phyloP scores from a whole-genome alignment of 2,888 invertebrate species.

The Ormyrus nitidulus region DNA sequence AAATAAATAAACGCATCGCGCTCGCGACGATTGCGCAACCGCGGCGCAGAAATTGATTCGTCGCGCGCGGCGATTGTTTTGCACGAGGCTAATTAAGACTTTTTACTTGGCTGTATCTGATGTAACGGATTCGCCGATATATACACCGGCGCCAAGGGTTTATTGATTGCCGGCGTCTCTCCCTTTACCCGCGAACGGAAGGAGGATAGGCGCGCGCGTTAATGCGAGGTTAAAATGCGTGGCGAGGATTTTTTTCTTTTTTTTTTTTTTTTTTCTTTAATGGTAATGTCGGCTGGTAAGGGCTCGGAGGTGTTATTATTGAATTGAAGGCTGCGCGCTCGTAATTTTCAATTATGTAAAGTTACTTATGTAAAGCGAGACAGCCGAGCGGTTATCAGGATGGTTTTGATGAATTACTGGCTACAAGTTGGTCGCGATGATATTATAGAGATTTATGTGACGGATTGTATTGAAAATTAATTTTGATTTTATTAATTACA shows the following conservation, averaged over 20 bases:
- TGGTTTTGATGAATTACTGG: no score
- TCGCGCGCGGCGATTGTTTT: conserved; percentile 18
- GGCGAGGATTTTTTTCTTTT: neutral
- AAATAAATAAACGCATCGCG: no score
- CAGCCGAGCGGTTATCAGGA: no score
- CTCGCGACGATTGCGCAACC: conserved; percentile 1
- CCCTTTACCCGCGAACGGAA: neutral
- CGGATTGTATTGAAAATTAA: no score
- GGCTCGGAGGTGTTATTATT: no score
- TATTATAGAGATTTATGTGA: no score
- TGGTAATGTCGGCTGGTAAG: no score
- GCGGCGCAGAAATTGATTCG: conserved; percentile 13
- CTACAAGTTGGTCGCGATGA: no score
- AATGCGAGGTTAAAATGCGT: neutral
- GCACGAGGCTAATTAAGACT: conserved; percentile 19
- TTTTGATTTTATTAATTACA: no score
- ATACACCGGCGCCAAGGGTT: neutral
- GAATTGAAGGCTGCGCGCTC: no score
- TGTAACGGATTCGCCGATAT: neutral
- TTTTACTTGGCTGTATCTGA: neutral
- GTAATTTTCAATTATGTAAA: no score
- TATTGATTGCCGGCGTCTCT: conserved; percentile 10
- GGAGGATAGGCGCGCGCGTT: neutral
- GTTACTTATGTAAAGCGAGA: neutral
- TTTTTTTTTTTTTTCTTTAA: no score